A percentile compares a stretch with the other conserved stretches of the same genome.
These are phyloP conservation scores for Monodelphis domestica DNA, from an alignment of 2,797 vertebrate species.

Conservation along the genomic window DNA sequence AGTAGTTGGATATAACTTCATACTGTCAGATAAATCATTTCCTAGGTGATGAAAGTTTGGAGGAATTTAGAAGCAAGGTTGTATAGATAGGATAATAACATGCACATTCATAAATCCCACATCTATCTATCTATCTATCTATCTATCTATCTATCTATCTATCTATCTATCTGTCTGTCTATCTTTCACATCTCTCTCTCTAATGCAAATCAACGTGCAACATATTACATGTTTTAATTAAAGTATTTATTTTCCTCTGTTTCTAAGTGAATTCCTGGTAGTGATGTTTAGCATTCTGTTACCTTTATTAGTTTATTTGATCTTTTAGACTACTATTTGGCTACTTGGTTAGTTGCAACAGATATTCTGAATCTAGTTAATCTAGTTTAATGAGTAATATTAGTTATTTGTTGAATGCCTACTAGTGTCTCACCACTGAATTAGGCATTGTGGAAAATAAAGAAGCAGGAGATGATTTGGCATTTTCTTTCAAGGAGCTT, in stretches of 20 bases:
- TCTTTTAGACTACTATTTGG: background rate
- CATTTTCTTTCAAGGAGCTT: background rate
- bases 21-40: conserved; percentile 24
- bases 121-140: background rate
- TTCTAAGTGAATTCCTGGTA: background rate
- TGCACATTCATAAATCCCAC: background rate
- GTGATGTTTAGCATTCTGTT: conserved; percentile 31
- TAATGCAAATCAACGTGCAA: background rate
- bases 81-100: background rate
- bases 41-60: background rate
- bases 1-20: conserved; percentile 17
- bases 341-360: conserved; percentile 13
- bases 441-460: background rate
- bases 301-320: conserved; percentile 1
- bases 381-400: conserved; percentile 36
- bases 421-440: conserved; percentile 11
- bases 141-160: too few relatives aligned
- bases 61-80: background rate
- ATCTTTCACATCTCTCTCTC: background rate
- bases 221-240: background rate
- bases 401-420: conserved; percentile 37
- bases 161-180: too few relatives aligned
- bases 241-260: background rate
- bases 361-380: conserved; percentile 37
- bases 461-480: background rate